Percentiles rank a stretch among this genome's conserved stretches.
Conservation (phyloP, 2,888 invertebrate species). For the Tyria jacobaeae region DNA sequence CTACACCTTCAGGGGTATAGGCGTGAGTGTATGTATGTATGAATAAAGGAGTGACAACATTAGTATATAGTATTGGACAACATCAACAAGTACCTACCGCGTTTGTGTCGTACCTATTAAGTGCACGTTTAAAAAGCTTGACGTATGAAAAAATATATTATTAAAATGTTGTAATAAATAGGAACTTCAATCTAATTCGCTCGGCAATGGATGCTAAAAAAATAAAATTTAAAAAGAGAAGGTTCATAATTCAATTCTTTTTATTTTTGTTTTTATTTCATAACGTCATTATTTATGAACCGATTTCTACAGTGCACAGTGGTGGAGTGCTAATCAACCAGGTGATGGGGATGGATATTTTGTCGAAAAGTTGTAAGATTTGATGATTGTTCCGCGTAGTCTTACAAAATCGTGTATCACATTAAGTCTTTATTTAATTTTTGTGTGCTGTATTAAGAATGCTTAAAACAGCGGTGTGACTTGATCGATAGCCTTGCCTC, state of each 20-base stretch:
- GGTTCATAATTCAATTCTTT: too few species aligned
- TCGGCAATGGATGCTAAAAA: background rate
- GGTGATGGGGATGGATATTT: too few species aligned
- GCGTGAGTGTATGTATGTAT: too few species aligned
- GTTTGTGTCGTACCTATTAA: background rate
- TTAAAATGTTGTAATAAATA: background rate
- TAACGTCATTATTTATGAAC: too few species aligned
- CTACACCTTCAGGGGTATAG: too few species aligned
- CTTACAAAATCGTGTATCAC: background rate
- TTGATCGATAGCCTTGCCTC: background rate
- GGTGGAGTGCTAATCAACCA: too few species aligned
- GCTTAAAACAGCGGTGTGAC: background rate
- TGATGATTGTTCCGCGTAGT: background rate
- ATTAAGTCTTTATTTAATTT: background rate
- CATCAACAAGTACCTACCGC: background rate
- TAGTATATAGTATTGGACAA: too few species aligned
- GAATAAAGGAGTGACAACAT: too few species aligned
- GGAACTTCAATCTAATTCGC: background rate
- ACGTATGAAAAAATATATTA: background rate
- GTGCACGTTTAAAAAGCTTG: background rate
- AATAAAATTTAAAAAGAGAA: too few species aligned
- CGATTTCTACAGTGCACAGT: too few species aligned
- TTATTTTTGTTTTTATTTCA: too few species aligned
- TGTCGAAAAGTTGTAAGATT: background rate
- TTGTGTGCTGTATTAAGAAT: background rate